Evolutionary conservation across 2,888 invertebrate genomes (phyloP).

Genomic region (Acleris literana): DNA sequence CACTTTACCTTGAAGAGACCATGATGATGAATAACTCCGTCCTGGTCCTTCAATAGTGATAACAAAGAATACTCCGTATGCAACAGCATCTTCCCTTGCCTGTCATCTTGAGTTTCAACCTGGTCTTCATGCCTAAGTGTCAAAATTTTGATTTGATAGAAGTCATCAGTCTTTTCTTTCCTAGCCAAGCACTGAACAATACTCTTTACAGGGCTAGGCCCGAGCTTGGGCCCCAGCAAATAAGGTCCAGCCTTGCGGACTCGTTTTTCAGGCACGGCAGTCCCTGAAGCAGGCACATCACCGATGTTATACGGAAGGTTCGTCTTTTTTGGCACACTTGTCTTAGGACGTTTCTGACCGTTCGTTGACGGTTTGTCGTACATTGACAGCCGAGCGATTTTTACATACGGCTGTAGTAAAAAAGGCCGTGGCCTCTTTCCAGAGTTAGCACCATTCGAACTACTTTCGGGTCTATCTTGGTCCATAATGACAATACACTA

Average conservation of each 20-base stretch:
- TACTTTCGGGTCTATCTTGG: slow-evolving; percentile 70
- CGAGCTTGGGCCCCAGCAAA: slow-evolving; percentile 87
- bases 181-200: slow-evolving; percentile 90
- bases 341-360: slow-evolving; percentile 58
- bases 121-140: slow-evolving; percentile 79
- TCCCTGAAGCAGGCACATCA: slow-evolving; percentile 78
- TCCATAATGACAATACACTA: slow-evolving; percentile 62
- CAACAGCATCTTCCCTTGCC: slow-evolving; percentile 90
- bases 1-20: slow-evolving; percentile 87
- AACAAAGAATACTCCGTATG: slow-evolving; percentile 90
- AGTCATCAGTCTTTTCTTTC: slow-evolving; percentile 87
- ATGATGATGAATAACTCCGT: slow-evolving; percentile 90
- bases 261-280: slow-evolving; percentile 78
- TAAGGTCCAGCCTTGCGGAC: slow-evolving; percentile 87
- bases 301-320: slow-evolving; percentile 62
- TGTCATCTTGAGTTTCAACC: slow-evolving; percentile 88
- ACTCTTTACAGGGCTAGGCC: slow-evolving; percentile 89
- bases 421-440: slow-evolving; percentile 79
- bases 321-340: slow-evolving; percentile 55
- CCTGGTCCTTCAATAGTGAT: slow-evolving; percentile 86
- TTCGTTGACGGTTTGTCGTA: slow-evolving; percentile 64
- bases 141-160: slow-evolving; percentile 87
- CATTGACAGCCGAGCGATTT: slow-evolving; percentile 67
- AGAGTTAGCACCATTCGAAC: slow-evolving; percentile 54
- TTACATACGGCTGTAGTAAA: slow-evolving; percentile 70